Percentiles rank a stretch among this genome's conserved stretches.
These are phyloP conservation scores for Leguminivora glycinivorella DNA, from an alignment of 1,140 invertebrate genomes.

Conservation along the genomic window DNA sequence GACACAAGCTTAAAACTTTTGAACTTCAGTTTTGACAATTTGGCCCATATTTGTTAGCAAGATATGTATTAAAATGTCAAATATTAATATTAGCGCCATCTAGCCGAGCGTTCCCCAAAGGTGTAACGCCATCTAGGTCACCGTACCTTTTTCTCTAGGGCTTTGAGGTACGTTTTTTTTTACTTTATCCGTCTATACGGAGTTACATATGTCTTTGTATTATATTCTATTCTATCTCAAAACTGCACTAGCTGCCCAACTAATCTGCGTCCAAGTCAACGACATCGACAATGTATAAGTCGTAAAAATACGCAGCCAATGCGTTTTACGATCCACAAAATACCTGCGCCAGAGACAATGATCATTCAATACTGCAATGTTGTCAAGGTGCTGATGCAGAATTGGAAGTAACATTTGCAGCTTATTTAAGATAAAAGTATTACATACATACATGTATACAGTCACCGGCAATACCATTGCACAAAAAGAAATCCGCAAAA, in stretches of 20 bases:
- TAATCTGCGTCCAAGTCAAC: not conserved
- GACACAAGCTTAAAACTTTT: too few species aligned
- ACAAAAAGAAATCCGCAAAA: too few species aligned
- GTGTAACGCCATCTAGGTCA: too few species aligned
- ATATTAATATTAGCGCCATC: too few species aligned
- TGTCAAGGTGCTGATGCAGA: not conserved
- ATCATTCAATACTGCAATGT: slow-evolving; percentile 17
- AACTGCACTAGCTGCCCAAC: not conserved
- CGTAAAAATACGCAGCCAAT: slow-evolving; percentile 13
- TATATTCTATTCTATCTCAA: not conserved
- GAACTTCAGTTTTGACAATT: too few species aligned
- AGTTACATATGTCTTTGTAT: not conserved
- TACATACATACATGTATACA: not conserved
- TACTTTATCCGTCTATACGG: too few species aligned
- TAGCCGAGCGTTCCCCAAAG: too few species aligned
- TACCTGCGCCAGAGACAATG: slow-evolving; percentile 8
- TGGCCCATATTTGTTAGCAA: too few species aligned
- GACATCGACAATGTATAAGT: slow-evolving; percentile 9
- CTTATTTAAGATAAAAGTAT: not conserved
- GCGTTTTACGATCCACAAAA: slow-evolving; percentile 16
- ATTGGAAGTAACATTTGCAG: not conserved
- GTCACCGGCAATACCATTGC: too few species aligned
- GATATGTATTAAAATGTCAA: too few species aligned
- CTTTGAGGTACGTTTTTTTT: too few species aligned
- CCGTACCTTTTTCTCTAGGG: too few species aligned